These are phyloP conservation scores for Poeciliopsis retropinna DNA, from an alignment of 2,113 vertebrate genomes.

Conservation along the genomic window DNA sequence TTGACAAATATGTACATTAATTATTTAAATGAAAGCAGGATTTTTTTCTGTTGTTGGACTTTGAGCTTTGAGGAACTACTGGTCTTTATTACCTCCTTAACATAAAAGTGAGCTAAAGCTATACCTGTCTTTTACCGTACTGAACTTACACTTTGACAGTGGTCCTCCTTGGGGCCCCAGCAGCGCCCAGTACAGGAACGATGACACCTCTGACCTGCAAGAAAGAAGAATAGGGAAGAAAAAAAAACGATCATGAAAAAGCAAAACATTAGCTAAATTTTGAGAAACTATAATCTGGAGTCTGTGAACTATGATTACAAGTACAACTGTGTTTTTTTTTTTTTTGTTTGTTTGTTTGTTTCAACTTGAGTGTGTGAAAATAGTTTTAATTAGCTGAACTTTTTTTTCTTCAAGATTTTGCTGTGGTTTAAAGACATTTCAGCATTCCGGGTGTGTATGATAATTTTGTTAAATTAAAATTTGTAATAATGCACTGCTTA, in stretches of 20 bases:
- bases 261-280: neutral
- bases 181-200: conserved; percentile 93
- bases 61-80: neutral
- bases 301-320: neutral
- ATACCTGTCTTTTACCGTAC: neutral
- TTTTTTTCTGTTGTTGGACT: neutral
- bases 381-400: neutral
- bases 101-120: neutral
- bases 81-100: neutral
- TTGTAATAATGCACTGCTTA: conserved; percentile 3
- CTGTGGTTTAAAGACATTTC: neutral
- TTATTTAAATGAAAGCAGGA: neutral
- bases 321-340: neutral
- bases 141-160: conserved; percentile 96
- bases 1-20: neutral
- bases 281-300: neutral
- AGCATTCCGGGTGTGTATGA: neutral
- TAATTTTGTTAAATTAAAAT: conserved; percentile 12
- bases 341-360: neutral
- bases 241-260: neutral
- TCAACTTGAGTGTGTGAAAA: conserved; percentile 8
- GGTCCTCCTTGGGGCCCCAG: conserved; percentile 92
- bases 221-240: conserved; percentile 3
- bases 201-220: conserved; percentile 92
- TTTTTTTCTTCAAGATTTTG: neutral